Evolutionary conservation across 1,140 invertebrate genomes (phyloP).

Genomic region (Drosophila ficusphila): DNA sequence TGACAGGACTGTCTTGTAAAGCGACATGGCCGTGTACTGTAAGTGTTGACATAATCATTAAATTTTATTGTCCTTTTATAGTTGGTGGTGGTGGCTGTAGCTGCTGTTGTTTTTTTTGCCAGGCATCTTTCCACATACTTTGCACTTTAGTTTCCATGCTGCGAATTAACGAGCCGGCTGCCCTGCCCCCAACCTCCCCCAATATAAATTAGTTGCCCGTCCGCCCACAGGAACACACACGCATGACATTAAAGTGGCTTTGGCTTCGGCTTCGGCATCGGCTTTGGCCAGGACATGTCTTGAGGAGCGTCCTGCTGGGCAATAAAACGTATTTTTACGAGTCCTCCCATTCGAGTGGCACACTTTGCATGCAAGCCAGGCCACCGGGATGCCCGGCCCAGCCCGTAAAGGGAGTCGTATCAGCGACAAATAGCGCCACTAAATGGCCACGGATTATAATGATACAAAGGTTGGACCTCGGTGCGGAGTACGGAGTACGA

Average conservation of each 20-base stretch:
- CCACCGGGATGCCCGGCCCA: constrained; percentile 42
- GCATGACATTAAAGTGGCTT: constrained; percentile 57
- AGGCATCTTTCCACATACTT: constrained; percentile 55
- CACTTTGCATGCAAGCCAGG: constrained; percentile 70
- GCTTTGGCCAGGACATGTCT: constrained; percentile 62
- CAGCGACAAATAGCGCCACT: constrained; percentile 76
- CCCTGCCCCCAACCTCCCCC: constrained; percentile 29
- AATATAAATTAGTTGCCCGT: constrained; percentile 74
- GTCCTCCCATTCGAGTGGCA: constrained; percentile 61
- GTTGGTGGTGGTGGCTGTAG: constrained; percentile 31
- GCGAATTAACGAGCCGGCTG: constrained; percentile 73
- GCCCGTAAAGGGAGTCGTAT: constrained; percentile 76
- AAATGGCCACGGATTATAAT: constrained; percentile 82
- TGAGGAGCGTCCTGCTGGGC: constrained; percentile 68
- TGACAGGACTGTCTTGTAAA: constrained; percentile 60
- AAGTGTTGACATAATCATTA: constrained; percentile 82
- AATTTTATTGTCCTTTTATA: constrained; percentile 71
- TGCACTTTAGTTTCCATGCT: constrained; percentile 79
- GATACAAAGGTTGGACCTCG: constrained; percentile 48
- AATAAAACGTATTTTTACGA: constrained; percentile 83
- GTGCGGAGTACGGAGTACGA: neutral
- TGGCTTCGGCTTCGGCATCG: no score
- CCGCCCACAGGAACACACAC: constrained; percentile 40
- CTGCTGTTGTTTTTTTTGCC: constrained; percentile 2
- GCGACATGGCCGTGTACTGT: constrained; percentile 62